phyloP scores from a whole-genome alignment of 2,113 vertebrate genomes.

The Microcebus lehilahytsara region DNA sequence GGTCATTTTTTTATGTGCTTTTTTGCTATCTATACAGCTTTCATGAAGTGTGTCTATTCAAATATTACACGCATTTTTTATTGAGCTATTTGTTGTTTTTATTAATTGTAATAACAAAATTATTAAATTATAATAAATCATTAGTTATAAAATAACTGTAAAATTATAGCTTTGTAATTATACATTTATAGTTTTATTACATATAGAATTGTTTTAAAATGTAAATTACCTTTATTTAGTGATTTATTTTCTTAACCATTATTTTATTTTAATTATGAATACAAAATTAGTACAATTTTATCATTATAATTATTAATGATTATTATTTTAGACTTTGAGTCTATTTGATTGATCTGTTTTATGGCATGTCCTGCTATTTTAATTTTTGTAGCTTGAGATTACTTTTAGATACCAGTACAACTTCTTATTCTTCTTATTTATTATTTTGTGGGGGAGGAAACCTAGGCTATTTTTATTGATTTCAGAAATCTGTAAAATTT shows the following conservation, averaged over 20 bases:
- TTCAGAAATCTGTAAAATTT: background rate
- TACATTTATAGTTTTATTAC: background rate
- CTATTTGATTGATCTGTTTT: background rate
- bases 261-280: background rate
- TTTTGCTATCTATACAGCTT: background rate
- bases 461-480: background rate
- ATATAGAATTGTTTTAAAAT: background rate
- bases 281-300: background rate
- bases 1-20: background rate
- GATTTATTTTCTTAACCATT: background rate
- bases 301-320: background rate
- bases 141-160: background rate
- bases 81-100: background rate
- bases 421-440: background rate
- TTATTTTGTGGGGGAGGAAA: too few species aligned
- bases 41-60: background rate
- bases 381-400: background rate
- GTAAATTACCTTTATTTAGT: background rate
- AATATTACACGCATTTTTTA: background rate
- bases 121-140: background rate
- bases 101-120: background rate
- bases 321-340: background rate
- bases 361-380: background rate
- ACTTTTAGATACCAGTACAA: background rate
- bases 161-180: background rate